Conservation (phyloP, 2,797 vertebrate species). For the Hippocampus kuda region DNA sequence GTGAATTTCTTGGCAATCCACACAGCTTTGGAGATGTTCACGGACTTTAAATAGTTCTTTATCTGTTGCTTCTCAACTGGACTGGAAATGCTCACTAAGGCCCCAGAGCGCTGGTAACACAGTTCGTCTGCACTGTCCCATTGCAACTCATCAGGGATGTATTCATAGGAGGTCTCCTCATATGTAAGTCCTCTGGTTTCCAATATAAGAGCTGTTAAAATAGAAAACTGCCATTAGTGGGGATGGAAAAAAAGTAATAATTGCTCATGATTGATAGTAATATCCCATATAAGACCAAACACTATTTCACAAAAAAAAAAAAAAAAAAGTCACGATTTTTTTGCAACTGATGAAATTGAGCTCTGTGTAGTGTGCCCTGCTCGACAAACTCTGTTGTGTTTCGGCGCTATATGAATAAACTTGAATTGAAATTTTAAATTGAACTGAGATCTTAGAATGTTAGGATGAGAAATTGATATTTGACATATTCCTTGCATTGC, state of each 20-base stretch:
- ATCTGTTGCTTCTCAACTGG: constrained; percentile 46
- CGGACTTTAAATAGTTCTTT: constrained; percentile 55
- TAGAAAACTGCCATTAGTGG: neutral
- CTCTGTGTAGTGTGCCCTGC: neutral
- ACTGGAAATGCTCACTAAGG: constrained; percentile 47
- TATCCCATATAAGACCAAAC: neutral
- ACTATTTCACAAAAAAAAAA: neutral
- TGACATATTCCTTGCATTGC: no score
- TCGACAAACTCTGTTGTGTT: neutral
- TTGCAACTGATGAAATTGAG: neutral
- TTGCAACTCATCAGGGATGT: constrained; percentile 42
- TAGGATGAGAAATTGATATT: no score
- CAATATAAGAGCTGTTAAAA: constrained; percentile 32
- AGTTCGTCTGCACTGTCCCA: constrained; percentile 49
- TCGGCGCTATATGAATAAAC: neutral
- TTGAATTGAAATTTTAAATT: neutral
- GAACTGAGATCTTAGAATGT: neutral
- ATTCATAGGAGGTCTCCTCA: constrained; percentile 54
- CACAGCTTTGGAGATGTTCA: constrained; percentile 62
- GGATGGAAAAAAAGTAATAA: neutral
- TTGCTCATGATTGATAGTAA: neutral
- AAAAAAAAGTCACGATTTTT: neutral
- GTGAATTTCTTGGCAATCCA: constrained; percentile 58
- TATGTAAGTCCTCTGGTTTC: constrained; percentile 31
- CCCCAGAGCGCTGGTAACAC: constrained; percentile 55